Conservation (phyloP, 2,797 vertebrate genomes). For the Orestias chungarensis region DNA sequence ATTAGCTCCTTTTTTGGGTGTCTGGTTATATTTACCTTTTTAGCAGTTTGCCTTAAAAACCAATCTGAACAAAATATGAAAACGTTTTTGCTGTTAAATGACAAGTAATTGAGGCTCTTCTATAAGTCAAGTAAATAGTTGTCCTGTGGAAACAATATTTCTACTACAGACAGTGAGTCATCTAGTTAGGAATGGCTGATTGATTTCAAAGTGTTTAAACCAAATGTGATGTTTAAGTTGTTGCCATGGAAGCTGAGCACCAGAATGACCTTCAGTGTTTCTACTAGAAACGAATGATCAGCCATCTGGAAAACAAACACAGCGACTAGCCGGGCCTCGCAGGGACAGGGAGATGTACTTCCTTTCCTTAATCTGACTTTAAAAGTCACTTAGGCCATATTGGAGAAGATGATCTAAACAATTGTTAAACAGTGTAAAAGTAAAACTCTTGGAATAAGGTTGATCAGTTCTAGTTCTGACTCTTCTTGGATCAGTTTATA, state of each 20-base stretch:
- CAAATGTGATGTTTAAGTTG: background rate
- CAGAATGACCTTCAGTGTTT: background rate
- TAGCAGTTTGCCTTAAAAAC: no score
- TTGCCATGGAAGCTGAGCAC: background rate
- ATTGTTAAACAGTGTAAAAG: no score
- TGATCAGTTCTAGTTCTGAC: background rate
- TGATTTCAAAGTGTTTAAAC: background rate
- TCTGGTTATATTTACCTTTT: no score
- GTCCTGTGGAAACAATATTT: no score
- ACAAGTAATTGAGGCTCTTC: no score
- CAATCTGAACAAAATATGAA: no score
- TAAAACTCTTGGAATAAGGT: no score
- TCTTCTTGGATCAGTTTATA: background rate
- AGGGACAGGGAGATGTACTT: background rate
- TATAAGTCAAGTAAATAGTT: no score
- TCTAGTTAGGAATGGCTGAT: background rate
- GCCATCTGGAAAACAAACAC: background rate
- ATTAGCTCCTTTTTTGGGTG: no score
- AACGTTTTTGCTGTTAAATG: no score
- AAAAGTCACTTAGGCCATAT: background rate
- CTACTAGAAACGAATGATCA: background rate
- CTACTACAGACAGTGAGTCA: background rate
- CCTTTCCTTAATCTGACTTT: background rate
- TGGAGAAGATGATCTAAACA: background rate
- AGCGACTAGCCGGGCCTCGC: background rate